Evolutionary conservation across 92 coral and sea anemone genomes (phyloP).

Genomic region (Palythoa caribaeorum): DNA sequence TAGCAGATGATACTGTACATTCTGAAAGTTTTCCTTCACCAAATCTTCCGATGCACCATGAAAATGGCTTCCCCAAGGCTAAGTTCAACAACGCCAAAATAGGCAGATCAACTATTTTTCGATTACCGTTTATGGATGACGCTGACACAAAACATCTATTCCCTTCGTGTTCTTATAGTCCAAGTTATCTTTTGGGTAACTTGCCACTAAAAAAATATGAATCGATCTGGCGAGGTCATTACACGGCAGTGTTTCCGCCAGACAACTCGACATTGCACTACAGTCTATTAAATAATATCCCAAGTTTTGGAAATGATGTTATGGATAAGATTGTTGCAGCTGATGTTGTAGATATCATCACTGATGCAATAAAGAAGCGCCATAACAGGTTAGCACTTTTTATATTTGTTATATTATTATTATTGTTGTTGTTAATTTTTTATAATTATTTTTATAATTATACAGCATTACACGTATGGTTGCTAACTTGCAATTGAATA

Average conservation of each 20-base stretch:
- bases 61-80: slow-evolving; percentile 27
- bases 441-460: too few species aligned
- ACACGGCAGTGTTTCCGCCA: slow-evolving; percentile 77
- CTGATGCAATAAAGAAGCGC: slow-evolving; percentile 58
- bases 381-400: slow-evolving; percentile 63
- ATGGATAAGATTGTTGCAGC: slow-evolving; percentile 62
- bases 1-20: slow-evolving; percentile 59
- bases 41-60: slow-evolving; percentile 57
- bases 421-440: too few species aligned
- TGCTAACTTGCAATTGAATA: too few species aligned
- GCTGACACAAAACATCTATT: slow-evolving; percentile 60
- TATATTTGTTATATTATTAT: too few species aligned
- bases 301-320: slow-evolving; percentile 86
- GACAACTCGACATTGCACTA: slow-evolving; percentile 58
- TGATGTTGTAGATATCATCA: slow-evolving; percentile 53
- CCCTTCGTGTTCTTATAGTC: slow-evolving; percentile 66
- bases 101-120: slow-evolving; percentile 62
- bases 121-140: slow-evolving; percentile 70
- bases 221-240: slow-evolving; percentile 81
- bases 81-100: slow-evolving; percentile 13
- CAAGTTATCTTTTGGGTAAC: slow-evolving; percentile 57
- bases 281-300: slow-evolving; percentile 26
- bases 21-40: slow-evolving; percentile 32
- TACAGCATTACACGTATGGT: too few species aligned
- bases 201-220: slow-evolving; percentile 63